These are phyloP conservation scores for Xestoiulus laeticollis DNA, from an alignment of 2,888 invertebrate genomes.

Conservation along the genomic window DNA sequence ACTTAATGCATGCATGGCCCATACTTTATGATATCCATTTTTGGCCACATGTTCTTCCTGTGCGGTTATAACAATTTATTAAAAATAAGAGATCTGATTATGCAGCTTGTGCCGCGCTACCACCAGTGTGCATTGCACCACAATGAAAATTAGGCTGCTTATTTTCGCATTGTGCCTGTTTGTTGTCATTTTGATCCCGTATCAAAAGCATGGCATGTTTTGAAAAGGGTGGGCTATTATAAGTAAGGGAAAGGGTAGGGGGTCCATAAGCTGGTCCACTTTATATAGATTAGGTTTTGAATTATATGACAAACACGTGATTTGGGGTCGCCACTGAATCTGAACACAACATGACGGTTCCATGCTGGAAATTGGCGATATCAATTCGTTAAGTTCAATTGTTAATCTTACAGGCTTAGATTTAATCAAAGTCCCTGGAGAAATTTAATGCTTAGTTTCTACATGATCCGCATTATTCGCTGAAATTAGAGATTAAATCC, in stretches of 20 bases:
- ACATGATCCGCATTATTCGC: neutral
- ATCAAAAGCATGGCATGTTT: constrained; percentile 32
- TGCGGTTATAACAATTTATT: constrained; percentile 37
- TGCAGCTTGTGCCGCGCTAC: constrained; percentile 1
- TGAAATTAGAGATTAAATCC: neutral
- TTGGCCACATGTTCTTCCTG: constrained; percentile 37
- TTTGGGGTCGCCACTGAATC: neutral
- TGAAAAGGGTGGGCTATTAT: constrained; percentile 29
- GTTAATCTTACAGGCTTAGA: neutral
- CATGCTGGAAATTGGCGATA: neutral
- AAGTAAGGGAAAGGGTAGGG: constrained; percentile 3
- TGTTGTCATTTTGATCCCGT: constrained; percentile 34
- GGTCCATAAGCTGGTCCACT: constrained; percentile 25
- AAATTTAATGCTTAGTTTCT: neutral
- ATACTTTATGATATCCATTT: constrained; percentile 27
- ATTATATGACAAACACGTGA: constrained; percentile 23
- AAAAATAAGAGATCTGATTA: constrained; percentile 37
- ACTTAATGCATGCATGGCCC: constrained; percentile 37
- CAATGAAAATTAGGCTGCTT: constrained; percentile 37
- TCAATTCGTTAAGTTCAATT: constrained; percentile 37
- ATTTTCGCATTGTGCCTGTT: constrained; percentile 37
- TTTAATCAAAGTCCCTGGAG: neutral
- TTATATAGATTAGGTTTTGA: constrained; percentile 23
- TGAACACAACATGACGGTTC: neutral
- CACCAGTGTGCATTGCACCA: neutral